Evolutionary conservation across 2,113 vertebrate species (phyloP), one percentile per base, ranked within the genome.

Genomic region (Paradoxurus hermaphroditus): DNA sequence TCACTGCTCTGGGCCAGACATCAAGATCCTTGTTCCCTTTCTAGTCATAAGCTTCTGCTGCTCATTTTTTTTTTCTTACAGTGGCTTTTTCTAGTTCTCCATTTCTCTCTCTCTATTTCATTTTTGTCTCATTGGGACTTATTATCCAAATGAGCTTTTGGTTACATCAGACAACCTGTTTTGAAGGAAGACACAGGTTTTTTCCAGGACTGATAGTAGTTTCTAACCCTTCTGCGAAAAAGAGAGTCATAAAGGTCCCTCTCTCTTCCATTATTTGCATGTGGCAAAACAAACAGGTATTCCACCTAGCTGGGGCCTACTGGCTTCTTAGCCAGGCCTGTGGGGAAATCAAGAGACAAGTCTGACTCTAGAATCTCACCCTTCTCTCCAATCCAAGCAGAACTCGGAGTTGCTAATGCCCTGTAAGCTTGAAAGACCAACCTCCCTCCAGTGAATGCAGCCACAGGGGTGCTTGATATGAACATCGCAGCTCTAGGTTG

Each of bases 11-110:
- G 1, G 27, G 51, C 31, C 72, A 95, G 81, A 79, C 23, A 94
- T 41, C 19, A 67, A 84, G 56, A 84, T 41, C 21, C 29, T 67
- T 9, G 51, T 96, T 97, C 81, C 65, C 49, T 95, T 97, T 96
- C 29, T 87, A 41, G 51, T 51, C 73, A 53, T 46, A 25, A 75
- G 41, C 34, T 67, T 97, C 75, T 15, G 29, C 9, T 56, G 41
- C 49, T 94, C 31, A 12, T 36, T 90, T 94, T 95, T 93, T 96
- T 92, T 83, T 77, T 87, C 51, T 94, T 81, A 51, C 5, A 19
- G 29, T 21, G 62, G 31, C 65, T 92, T 90, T 92, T 95, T 67
- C 78, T 72, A 96, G 86, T 97, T 98, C 96, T 93, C 27, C 63
- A 92, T 97, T 97, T 97, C 21, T 23, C 56, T 59, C 56, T 59